Evolutionary conservation across 53 echinoderm and acorn worm genomes (phyloP), one percentile per base, ranked within the genome.

Genomic region (Astropecten irregularis): DNA sequence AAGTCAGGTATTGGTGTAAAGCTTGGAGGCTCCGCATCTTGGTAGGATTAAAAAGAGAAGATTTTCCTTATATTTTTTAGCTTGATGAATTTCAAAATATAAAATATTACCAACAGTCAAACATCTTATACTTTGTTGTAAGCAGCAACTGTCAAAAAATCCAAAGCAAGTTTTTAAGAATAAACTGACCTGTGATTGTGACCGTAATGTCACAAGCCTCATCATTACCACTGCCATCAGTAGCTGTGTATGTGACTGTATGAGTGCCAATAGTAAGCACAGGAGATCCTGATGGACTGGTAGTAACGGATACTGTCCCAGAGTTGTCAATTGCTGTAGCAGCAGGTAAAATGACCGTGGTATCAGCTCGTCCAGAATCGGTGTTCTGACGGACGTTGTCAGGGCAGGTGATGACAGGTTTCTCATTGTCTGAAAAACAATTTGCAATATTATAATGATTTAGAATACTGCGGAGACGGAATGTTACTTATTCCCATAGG

Each of bases 381-480:
- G 61, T 61, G 18, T 28, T 61, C 61, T 32, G 33, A 30, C 30
- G 29, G 31, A 61, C 18, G 61, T 30, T 61, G 61, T 18, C 72
- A 18, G 72, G 72, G 49, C 72, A 72, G 2, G 51, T 50, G 49
- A 72, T 72, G 2, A 49, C 51, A 16, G 72, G 72, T 28, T 72
- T 32, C 49, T 72, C 49, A 18, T 72, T 9, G 29, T 72, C 72
- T 72, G 34, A 27, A 48, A n/a, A n/a, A n/a, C n/a, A n/a, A n/a
- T n/a, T n/a, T n/a, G n/a, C n/a, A n/a, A n/a, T n/a, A n/a, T n/a
- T n/a, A n/a, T n/a, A n/a, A n/a, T n/a, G n/a, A n/a, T n/a, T n/a
- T n/a, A n/a, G n/a, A n/a, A n/a, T n/a, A n/a, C n/a, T n/a, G n/a
- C n/a, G n/a, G n/a, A n/a, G n/a, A n/a, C n/a, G n/a, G n/a, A n/a